Percentiles rank a stretch among this genome's conserved stretches.
phyloP scores from a whole-genome alignment of 2,888 invertebrate genomes.

The Agrochola litura region DNA sequence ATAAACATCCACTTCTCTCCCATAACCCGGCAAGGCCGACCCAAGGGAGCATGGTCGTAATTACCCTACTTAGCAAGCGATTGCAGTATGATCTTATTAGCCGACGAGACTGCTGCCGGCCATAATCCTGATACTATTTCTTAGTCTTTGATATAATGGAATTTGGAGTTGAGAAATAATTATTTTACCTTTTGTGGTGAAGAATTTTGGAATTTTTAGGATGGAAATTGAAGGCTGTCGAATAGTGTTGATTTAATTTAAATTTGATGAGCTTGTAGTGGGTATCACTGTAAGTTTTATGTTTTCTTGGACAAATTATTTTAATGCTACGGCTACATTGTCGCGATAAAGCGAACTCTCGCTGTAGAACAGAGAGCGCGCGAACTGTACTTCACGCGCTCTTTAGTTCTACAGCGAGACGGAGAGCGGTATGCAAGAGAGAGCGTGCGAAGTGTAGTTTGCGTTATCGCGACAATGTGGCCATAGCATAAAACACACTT shows the following conservation, averaged over 20 bases:
- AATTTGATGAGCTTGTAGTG: neutral
- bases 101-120: conserved; percentile 31
- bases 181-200: conserved; percentile 7
- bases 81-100: conserved; percentile 59
- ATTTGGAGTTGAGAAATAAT: conserved; percentile 20
- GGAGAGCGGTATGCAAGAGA: too few relatives aligned
- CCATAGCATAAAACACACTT: neutral
- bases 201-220: neutral
- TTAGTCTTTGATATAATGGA: conserved; percentile 37
- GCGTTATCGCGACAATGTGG: too few relatives aligned
- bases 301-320: neutral
- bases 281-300: neutral
- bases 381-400: too few relatives aligned
- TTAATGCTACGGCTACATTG: too few relatives aligned
- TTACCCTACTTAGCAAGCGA: conserved; percentile 60
- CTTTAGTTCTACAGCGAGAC: too few relatives aligned
- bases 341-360: too few relatives aligned
- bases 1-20: conserved; percentile 39
- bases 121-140: conserved; percentile 50
- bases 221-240: neutral
- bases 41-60: conserved; percentile 46
- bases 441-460: too few relatives aligned
- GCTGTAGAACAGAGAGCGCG: too few relatives aligned
- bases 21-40: conserved; percentile 34
- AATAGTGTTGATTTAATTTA: neutral